Evolutionary conservation across 2,113 vertebrate genomes (phyloP).

Genomic region (Istiophorus platypterus): DNA sequence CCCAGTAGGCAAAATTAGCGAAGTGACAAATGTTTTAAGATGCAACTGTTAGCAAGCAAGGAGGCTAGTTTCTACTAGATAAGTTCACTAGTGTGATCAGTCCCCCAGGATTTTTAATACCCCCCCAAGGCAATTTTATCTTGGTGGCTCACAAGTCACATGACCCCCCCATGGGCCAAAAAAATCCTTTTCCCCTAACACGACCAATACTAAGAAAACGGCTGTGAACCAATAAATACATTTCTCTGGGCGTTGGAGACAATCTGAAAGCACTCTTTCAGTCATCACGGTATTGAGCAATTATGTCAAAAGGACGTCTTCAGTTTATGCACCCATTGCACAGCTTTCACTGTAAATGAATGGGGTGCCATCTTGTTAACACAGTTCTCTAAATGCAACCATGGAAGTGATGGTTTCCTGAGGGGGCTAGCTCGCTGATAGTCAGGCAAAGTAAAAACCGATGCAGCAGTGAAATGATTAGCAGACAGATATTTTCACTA

Average conservation of each 20-base stretch:
- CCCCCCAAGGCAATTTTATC: too few relatives aligned
- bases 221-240: too few relatives aligned
- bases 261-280: too few relatives aligned
- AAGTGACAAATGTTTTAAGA: neutral
- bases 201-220: too few relatives aligned
- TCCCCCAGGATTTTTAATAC: accelerated
- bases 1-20: neutral
- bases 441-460: neutral
- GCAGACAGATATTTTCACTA: neutral
- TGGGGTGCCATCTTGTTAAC: neutral
- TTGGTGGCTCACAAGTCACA: neutral
- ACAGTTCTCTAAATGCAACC: neutral
- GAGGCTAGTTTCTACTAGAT: neutral
- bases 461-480: neutral
- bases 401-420: neutral
- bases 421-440: neutral
- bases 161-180: neutral
- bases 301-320: too few relatives aligned
- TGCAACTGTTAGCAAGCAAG: neutral
- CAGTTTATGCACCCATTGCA: neutral
- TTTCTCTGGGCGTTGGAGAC: too few relatives aligned
- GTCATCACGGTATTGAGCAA: too few relatives aligned
- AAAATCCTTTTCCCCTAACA: too few relatives aligned
- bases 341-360: neutral
- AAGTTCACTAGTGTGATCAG: neutral